Conservation (phyloP, 2,797 vertebrate genomes). For the Syncerus caffer region DNA sequence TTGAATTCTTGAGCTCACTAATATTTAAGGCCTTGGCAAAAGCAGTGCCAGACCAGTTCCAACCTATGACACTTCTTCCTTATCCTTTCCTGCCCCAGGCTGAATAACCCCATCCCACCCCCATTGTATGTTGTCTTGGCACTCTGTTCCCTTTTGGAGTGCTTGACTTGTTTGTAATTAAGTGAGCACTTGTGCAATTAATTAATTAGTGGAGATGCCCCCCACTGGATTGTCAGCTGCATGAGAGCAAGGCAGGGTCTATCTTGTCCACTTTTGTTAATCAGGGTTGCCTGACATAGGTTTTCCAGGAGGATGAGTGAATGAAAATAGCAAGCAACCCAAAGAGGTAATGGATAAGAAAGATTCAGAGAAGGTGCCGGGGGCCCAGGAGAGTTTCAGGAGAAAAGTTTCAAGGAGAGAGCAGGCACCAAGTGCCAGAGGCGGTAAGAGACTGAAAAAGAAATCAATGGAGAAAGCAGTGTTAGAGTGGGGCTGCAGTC, state of each 20-base stretch:
- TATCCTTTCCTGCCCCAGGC: neutral
- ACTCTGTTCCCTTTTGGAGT: neutral
- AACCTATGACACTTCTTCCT: neutral
- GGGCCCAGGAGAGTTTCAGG: neutral
- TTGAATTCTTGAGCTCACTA: neutral
- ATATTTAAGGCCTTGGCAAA: neutral
- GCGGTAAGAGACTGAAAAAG: neutral
- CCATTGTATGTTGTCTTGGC: neutral
- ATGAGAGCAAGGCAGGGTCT: neutral
- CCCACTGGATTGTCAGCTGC: neutral
- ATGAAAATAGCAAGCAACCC: neutral
- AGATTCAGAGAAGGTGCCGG: neutral
- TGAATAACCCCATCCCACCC: fast-evolving
- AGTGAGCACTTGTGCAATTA: neutral
- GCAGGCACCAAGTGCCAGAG: too few relatives aligned
- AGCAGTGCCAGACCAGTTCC: neutral
- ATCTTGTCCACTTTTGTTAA: neutral
- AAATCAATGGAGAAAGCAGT: neutral
- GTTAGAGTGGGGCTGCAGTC: neutral
- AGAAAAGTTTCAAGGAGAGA: neutral
- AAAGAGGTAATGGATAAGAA: neutral
- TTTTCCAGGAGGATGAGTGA: neutral
- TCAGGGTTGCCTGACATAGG: neutral
- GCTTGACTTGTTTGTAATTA: neutral
- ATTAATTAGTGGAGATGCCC: neutral